Evolutionary conservation across 2,888 invertebrate genomes (phyloP), one percentile per base, ranked within the genome.

Genomic region (Trichacis sp.): DNA sequence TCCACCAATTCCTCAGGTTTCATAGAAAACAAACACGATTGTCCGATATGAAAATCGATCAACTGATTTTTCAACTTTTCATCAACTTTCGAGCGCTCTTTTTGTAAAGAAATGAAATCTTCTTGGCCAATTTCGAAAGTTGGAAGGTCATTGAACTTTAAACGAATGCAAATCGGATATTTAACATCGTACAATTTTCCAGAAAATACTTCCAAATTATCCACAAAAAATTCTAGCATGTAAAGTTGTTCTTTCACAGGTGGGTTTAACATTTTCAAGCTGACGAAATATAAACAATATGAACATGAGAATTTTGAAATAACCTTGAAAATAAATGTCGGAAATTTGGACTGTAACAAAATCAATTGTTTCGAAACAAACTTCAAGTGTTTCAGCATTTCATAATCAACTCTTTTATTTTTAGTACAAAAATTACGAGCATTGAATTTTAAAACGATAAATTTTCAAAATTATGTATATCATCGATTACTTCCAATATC

Each of bases 101-200:
- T 18, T 42, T 67, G 69, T 3, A 52, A 20, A 6, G 58, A 50
- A 11, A 50, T 45, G 60, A 76, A 74, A 42, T 76, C 74, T 17
- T 75, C 64, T 50, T 74, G 75, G 52, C 60, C 72, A 43, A 77
- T 73, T 36, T 70, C 72, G 24, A 78, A 75, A 8, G 60, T 43
- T 45, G 76, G 77, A 51, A 78, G 74, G 29, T 76, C 68, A 8
- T 73, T 66, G 46, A 80, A 75, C 56, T 75, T 72, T 1, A 78
- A 33, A 8, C 58, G 62, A 11, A 75, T 66, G 38, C 64, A 62
- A 0, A 77, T 49, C 2, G 73, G 58, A 4, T 33, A 20, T 0
- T 66, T 58, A 3, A 70, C 55, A 56, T 65, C 56, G n/a, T 38
- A 49, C 2, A 67, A 40, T 40, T 66, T 69, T 9, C 71, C 66